Base-by-base conservation (phyloP, 2,113 vertebrate species). In the Aviceda subcristata region DNA sequence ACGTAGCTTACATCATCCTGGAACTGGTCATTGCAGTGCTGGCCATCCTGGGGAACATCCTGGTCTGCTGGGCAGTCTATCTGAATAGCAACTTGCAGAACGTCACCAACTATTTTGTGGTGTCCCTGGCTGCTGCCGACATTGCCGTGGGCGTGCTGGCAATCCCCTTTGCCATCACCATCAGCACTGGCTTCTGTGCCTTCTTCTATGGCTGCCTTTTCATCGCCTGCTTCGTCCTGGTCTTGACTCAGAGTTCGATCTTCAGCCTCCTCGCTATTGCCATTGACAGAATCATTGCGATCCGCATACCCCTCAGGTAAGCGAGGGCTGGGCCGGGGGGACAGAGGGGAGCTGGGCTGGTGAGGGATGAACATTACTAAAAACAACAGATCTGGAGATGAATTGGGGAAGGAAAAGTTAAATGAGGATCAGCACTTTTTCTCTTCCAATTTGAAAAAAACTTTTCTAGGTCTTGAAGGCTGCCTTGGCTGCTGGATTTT, bases 251-350 rank as follows among this genome's bases (percentile, higher is more conserved):
- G 98, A 99, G 99, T 92, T 99, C 99, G 41, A 99, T 99, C 98
- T 99, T 99, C 98, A 99, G 99, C 97, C 99, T 99, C 89, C 98
- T 99, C 16, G 99, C 99, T 48, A 99, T 99, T 1, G 99, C 99
- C 71, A 98, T 99, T 6, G 99, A 99, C 97, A 99, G 99, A 46
- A 99, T 99, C 97, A 99, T 99, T 3, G 99, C 99, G 16, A 99
- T 99, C 98, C 99, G 99, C 91, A 98, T 99, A 12, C 99, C 99
- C 0, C 99, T 99, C 96, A 99, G 99, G 99, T 99, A 87, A 99
- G 98, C 46, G 3, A 0, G 0, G 55, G 5, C 4, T 8, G 45
- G 69, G 22, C 20, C 39, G 93, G 13, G 62, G 36, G 23, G 11
- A 4, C 1, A 3, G 48, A 15, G 13, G 5, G 39, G 14, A 43